These are phyloP conservation scores for Nematostella vectensis DNA, from an alignment of 92 coral and sea anemone species.

Conservation along the genomic window DNA sequence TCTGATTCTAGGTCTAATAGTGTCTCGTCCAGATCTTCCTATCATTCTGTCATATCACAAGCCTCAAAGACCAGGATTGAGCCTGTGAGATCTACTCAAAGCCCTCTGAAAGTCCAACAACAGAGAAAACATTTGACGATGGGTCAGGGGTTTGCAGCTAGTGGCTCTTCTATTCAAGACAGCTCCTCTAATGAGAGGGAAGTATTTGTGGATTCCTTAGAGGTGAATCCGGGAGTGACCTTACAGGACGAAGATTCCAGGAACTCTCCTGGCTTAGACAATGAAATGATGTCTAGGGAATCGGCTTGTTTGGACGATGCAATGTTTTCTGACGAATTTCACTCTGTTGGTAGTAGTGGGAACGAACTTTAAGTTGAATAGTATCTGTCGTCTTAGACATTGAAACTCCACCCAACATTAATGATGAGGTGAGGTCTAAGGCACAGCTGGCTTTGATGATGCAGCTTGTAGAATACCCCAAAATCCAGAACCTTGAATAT, in stretches of 20 bases:
- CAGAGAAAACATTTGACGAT: no score
- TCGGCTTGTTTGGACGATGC: no score
- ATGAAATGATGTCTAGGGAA: no score
- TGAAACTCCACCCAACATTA: no score
- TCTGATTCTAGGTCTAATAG: slow-evolving; percentile 3
- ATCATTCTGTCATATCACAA: slow-evolving; percentile 16
- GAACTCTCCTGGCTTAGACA: no score
- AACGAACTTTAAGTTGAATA: no score
- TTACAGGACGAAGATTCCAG: not conserved
- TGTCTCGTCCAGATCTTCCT: slow-evolving; percentile 8
- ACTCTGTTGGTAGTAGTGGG: no score
- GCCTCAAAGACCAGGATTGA: slow-evolving; percentile 1
- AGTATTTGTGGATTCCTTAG: not conserved
- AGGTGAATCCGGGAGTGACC: not conserved
- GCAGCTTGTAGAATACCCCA: no score
- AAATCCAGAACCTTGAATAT: no score
- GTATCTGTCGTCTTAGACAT: no score
- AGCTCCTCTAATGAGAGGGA: not conserved
- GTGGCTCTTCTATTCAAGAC: not conserved
- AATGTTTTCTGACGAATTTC: not conserved
- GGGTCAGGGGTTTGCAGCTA: not conserved
- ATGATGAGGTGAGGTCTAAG: no score
- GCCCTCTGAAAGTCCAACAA: slow-evolving; percentile 9
- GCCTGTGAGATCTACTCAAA: slow-evolving; percentile 9
- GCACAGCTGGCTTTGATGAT: no score